Conservation (phyloP, 2,113 vertebrate genomes). For the Artemisiospiza belli region DNA sequence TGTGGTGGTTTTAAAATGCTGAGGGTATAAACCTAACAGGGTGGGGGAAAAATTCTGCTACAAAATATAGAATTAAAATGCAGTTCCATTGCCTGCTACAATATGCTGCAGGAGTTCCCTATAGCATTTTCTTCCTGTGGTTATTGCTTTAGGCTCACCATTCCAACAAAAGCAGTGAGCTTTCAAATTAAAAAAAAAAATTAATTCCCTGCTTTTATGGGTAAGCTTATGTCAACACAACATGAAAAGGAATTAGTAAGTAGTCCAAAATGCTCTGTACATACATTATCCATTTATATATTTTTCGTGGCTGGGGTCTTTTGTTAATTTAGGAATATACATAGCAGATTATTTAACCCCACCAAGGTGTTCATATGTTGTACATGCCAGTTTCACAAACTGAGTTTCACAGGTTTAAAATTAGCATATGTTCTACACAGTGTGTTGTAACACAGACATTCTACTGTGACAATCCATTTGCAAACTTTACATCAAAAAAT, state of each 20-base stretch:
- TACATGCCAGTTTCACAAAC: neutral
- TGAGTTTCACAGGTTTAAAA: neutral
- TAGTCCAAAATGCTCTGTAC: neutral
- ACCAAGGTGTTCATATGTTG: neutral
- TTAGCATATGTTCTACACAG: neutral
- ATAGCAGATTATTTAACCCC: neutral
- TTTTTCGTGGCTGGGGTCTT: neutral
- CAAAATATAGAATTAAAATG: neutral
- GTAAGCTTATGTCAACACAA: conserved; percentile 17
- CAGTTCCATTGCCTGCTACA: neutral
- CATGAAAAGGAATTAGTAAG: conserved; percentile 28
- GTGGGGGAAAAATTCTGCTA: neutral
- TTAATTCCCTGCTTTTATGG: neutral
- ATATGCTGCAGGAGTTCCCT: neutral
- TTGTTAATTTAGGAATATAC: neutral
- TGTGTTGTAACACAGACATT: neutral
- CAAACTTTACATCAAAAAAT: neutral
- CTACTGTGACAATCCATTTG: neutral
- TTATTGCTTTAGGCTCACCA: neutral
- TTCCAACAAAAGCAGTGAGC: neutral
- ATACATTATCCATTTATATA: neutral
- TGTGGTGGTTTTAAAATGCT: neutral
- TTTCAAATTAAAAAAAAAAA: conserved; percentile 21
- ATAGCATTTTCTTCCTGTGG: neutral
- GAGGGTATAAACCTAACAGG: neutral